Evolutionary conservation across 2,888 invertebrate species (phyloP).

Genomic region (Protodeltote pygarga): DNA sequence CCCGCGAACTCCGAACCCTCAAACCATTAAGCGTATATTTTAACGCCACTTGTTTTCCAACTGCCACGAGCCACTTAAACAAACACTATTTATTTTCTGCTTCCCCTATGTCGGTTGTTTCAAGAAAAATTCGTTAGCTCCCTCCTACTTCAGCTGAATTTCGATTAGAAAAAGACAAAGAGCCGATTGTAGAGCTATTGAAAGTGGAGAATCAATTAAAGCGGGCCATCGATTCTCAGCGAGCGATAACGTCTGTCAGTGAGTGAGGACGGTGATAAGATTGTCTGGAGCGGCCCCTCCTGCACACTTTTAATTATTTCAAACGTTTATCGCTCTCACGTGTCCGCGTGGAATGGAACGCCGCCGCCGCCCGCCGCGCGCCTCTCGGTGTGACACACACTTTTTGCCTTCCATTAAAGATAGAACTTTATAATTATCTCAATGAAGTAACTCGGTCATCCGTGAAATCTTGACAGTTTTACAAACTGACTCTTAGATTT

Average conservation of each 20-base stretch:
- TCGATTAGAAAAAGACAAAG: constrained; percentile 82
- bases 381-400: background rate
- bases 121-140: constrained; percentile 73
- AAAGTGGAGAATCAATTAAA: constrained; percentile 83
- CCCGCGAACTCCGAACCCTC: constrained; percentile 22
- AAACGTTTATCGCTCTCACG: constrained; percentile 55
- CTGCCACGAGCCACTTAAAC: constrained; percentile 62
- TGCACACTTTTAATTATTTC: constrained; percentile 67
- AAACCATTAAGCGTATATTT: constrained; percentile 56
- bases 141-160: constrained; percentile 69
- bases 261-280: constrained; percentile 69
- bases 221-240: constrained; percentile 76
- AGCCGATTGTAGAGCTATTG: constrained; percentile 69
- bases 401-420: constrained; percentile 10
- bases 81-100: constrained; percentile 69
- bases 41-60: constrained; percentile 56
- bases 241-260: constrained; percentile 75
- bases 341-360: constrained; percentile 32
- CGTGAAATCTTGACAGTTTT: background rate
- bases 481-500: background rate
- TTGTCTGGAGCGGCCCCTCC: constrained; percentile 48
- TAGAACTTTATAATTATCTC: constrained; percentile 3
- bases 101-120: constrained; percentile 62
- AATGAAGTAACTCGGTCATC: background rate
- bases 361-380: constrained; percentile 21